Percentiles rank a stretch among this genome's conserved stretches.
These are phyloP conservation scores for Ophion slaviceki DNA, from an alignment of 2,888 invertebrate species.

Conservation along the genomic window DNA sequence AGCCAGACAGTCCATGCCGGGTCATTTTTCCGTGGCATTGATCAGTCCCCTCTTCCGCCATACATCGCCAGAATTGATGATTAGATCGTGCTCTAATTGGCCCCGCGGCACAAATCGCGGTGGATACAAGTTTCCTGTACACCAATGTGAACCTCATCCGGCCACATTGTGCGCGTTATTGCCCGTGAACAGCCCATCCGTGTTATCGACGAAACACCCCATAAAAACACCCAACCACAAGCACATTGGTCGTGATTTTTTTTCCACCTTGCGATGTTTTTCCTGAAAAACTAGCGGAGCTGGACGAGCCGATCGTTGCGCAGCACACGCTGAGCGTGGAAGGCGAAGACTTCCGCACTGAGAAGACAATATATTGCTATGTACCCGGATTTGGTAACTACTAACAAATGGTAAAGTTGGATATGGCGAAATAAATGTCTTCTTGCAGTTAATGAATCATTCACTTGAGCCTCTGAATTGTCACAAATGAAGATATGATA, in stretches of 20 bases:
- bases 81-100: conserved; percentile 63
- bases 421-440: too few species aligned
- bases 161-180: conserved; percentile 41
- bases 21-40: conserved; percentile 61
- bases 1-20: conserved; percentile 26
- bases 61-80: conserved; percentile 60
- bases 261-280: background rate
- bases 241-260: background rate
- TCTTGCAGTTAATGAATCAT: too few species aligned
- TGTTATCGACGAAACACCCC: conserved; percentile 1
- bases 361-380: too few species aligned
- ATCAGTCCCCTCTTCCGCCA: conserved; percentile 50
- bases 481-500: too few species aligned
- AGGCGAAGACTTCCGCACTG: too few species aligned
- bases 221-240: conserved; percentile 30
- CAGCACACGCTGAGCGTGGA: too few species aligned
- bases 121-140: conserved; percentile 38
- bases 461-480: too few species aligned
- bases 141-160: conserved; percentile 16
- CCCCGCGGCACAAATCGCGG: conserved; percentile 56
- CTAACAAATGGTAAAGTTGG: too few species aligned
- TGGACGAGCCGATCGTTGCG: too few species aligned
- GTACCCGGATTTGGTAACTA: too few species aligned
- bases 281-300: background rate
- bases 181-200: conserved; percentile 15